Evolutionary conservation across 2,797 vertebrate genomes (phyloP), one percentile per base, ranked within the genome.

Genomic region (Pyrocephalus nanus): DNA sequence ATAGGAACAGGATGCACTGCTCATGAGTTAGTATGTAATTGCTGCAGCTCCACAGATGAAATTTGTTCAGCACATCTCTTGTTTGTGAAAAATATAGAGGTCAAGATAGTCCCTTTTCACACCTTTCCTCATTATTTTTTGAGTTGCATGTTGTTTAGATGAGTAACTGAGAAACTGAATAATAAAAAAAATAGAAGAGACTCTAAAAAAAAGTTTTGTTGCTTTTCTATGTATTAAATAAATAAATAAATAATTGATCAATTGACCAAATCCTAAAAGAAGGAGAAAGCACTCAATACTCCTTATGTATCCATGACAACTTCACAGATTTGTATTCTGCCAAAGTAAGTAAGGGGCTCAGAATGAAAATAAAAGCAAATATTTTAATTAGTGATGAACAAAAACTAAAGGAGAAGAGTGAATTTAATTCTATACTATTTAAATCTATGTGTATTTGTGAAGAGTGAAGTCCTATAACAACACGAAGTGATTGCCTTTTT

Each of bases 91-190:
- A 89, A 54, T 7, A 18, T 32, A 51, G 87, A 83, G 91, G 93
- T 97, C 89, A 91, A 94, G 89, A 80, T 88, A 74, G 61, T 77
- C 78, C 20, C 30, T 88, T 90, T 95, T 73, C 75, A 79, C 74
- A 70, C 60, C 64, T 88, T 91, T 89, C 47, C 45, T 95, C 48
- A 18, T 95, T 94, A 94, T 30, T 80, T 92, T 91, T 71, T 79
- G 64, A 47, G 3, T 22, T 86, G 12, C 3, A 0, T 48, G 19
- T n/a, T 80, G 45, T 80, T 81, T 83, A 71, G 77, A 60, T 19
- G 34, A 88, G 30, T 36, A 77, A 50, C 42, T 32, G 27, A 84
- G 71, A 76, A 82, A 54, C 25, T 36, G 47, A 5, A 34, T 65
- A 27, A 27, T 48, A 13, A 47, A 23, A 12, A n/a, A 19, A 58